phyloP scores from a whole-genome alignment of 2,888 invertebrate genomes.

The Aethes cnicana region DNA sequence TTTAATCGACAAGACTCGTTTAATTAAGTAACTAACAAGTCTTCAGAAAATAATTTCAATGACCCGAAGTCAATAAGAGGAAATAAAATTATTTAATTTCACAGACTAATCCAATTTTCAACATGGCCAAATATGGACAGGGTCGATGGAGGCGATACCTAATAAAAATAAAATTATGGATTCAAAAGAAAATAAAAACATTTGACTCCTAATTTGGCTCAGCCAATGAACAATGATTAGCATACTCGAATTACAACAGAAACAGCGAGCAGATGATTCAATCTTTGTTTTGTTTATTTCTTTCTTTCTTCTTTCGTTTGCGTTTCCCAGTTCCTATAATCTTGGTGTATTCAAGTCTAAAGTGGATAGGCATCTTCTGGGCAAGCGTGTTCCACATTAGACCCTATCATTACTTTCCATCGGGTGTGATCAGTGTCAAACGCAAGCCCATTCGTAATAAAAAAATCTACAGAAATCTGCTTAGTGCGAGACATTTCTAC shows the following conservation, averaged over 20 bases:
- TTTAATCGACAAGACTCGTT: no score
- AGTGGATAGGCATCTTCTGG: no score
- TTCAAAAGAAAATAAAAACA: constrained; percentile 15
- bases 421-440: no score
- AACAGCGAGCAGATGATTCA: background rate
- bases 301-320: background rate
- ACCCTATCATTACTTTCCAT: no score
- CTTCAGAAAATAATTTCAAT: no score
- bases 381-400: no score
- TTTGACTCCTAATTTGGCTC: constrained; percentile 12
- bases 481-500: no score
- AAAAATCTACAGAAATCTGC: no score
- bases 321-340: background rate
- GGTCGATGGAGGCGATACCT: constrained; percentile 5
- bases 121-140: constrained; percentile 4
- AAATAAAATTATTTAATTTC: constrained; percentile 12
- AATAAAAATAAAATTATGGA: constrained; percentile 25
- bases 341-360: no score
- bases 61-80: background rate
- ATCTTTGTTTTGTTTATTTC: background rate
- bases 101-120: constrained; percentile 12
- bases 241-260: constrained; percentile 19
- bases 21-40: no score
- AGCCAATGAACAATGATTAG: constrained; percentile 28
- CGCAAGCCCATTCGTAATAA: no score